phyloP scores from a whole-genome alignment of 2,797 vertebrate species.

The Vespertilio murinus region DNA sequence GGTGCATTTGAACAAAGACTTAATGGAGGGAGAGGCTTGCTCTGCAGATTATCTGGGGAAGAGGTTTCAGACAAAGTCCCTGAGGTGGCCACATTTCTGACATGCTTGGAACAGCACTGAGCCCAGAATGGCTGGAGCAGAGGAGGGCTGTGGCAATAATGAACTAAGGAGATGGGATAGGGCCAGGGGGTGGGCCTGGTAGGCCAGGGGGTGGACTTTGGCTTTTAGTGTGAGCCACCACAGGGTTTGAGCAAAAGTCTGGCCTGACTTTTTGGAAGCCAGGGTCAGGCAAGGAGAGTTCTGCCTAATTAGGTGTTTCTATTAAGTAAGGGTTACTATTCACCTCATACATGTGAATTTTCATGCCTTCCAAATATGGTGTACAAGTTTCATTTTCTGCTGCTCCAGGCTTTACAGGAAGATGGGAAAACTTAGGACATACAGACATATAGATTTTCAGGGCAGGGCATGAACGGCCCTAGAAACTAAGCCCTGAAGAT shows the following conservation, averaged over 20 bases:
- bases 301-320: background rate
- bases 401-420: background rate
- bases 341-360: background rate
- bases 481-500: background rate
- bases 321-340: background rate
- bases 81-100: background rate
- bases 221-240: background rate
- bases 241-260: background rate
- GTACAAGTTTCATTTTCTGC: background rate
- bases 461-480: background rate
- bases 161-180: accelerated
- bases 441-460: background rate
- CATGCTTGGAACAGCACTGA: background rate
- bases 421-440: background rate
- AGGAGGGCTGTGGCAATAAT: background rate
- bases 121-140: background rate
- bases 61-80: background rate
- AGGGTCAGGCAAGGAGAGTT: background rate
- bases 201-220: background rate
- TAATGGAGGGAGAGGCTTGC: background rate
- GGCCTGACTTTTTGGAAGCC: background rate
- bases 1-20: background rate
- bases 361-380: background rate
- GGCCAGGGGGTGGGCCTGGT: accelerated
- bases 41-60: background rate